phyloP scores from a whole-genome alignment of 1,140 invertebrate species.

The Euura saliciscinereae region DNA sequence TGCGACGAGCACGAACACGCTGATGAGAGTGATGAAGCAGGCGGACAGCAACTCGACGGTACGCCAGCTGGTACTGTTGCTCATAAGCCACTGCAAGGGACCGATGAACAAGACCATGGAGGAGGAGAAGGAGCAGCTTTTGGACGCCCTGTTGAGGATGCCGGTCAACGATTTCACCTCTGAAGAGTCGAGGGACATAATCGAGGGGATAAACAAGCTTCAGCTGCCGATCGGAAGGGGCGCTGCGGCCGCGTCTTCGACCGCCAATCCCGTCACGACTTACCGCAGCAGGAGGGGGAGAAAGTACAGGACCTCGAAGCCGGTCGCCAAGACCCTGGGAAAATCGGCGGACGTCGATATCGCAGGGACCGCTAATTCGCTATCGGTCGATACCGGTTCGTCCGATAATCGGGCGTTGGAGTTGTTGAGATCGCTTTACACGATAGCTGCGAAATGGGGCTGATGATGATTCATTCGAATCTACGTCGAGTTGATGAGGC shows the following conservation, averaged over 20 bases:
- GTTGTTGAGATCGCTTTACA: conserved; percentile 80
- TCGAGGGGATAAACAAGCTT: conserved; percentile 48
- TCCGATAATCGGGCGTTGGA: conserved; percentile 80
- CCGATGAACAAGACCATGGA: conserved; percentile 68
- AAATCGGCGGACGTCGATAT: conserved; percentile 33
- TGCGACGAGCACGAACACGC: conserved; percentile 71
- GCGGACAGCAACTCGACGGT: conserved; percentile 78
- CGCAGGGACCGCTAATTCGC: conserved; percentile 56
- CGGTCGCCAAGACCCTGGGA: conserved; percentile 23
- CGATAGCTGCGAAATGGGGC: conserved; percentile 80
- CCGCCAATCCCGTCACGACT: conserved; percentile 38
- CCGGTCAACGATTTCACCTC: conserved; percentile 57
- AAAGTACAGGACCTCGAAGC: conserved; percentile 41
- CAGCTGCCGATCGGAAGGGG: conserved; percentile 39
- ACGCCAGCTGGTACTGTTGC: conserved; percentile 72
- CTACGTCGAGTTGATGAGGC: no score
- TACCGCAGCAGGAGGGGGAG: conserved; percentile 48
- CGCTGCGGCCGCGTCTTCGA: not conserved
- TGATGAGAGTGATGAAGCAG: conserved; percentile 81
- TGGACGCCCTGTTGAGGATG: conserved; percentile 70
- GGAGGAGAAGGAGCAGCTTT: conserved; percentile 68
- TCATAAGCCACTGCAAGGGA: conserved; percentile 77
- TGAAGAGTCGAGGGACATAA: conserved; percentile 46
- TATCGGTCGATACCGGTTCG: conserved; percentile 52
- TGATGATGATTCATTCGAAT: conserved; percentile 34